phyloP scores from a whole-genome alignment of 2,797 vertebrate species.

The Clarias platycephalus region DNA sequence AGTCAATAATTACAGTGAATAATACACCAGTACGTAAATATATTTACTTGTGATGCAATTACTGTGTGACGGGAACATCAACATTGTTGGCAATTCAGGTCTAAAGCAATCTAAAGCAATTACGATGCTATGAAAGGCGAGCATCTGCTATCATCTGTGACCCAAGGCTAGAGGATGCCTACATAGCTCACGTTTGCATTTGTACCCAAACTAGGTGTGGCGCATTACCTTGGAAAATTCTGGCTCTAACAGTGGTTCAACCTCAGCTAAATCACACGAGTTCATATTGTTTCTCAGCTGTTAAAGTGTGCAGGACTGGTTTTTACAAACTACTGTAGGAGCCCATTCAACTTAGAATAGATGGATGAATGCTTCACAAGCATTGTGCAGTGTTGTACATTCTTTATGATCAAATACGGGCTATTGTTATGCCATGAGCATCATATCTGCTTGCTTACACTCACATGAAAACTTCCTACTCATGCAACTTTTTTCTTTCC shows the following conservation, averaged over 20 bases:
- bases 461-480: background rate
- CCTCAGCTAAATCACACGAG: background rate
- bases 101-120: background rate
- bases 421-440: background rate
- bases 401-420: background rate
- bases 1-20: background rate
- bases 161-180: background rate
- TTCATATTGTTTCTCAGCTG: background rate
- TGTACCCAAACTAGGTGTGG: background rate
- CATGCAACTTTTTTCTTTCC: background rate
- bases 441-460: background rate
- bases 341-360: background rate
- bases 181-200: background rate
- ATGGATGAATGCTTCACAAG: background rate
- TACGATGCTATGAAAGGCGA: background rate
- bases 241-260: background rate
- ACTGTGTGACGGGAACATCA: background rate
- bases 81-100: background rate
- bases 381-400: background rate
- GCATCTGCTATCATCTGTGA: background rate
- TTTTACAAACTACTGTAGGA: no score
- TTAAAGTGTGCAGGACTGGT: no score
- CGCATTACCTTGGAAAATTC: background rate
- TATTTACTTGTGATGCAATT: background rate
- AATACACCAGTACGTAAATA: background rate